Evolutionary conservation across 2,797 vertebrate species (phyloP), one percentile per base, ranked within the genome.

Genomic region (Phalloptychus januarius): DNA sequence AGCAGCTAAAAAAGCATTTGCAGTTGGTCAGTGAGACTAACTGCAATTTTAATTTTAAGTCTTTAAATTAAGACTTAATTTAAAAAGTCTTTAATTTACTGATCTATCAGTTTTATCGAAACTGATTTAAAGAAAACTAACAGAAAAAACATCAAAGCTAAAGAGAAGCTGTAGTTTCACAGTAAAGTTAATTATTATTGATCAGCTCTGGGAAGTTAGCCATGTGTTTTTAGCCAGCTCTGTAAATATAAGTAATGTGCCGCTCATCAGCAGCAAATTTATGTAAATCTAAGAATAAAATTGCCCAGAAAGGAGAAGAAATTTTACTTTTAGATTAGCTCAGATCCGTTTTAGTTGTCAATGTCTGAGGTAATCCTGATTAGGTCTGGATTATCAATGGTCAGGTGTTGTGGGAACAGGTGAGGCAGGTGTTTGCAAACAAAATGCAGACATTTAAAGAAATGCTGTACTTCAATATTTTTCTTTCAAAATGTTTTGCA

Each of bases 161-260:
- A 71, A 58, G 52, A 52, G 70, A 50, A 65, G 11, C 0, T 15
- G 31, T 2, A 28, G 28, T 65, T 63, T 75, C 58, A 11, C 6
- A 42, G 25, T 16, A 40, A 12, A 58, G 80, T 80, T 71, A 81
- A 75, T 78, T 42, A 87, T 86, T 72, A 36, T 23, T n/a, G 48
- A 71, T 63, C 16, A 23, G 3, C 1, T 12, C 23, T 52, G 76
- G 73, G n/a, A 76, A 81, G 65, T 12, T 42, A 40, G 6, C 65
- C 58, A 33, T 23, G 33, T 74, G 71, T 33, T 52, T 54, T 44
- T 36, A 15, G 18, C 0, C 18, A 8, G 52, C 28, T 52, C 48
- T 16, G 44, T 65, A 70, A 33, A 1, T 3, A n/a, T 31, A 25
- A 15, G 1, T 28, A 73, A 42, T 45, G 67, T 0, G 8, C 25